Evolutionary conservation across 2,888 invertebrate species (phyloP).

Genomic region (Cataglyphis altisquamis): DNA sequence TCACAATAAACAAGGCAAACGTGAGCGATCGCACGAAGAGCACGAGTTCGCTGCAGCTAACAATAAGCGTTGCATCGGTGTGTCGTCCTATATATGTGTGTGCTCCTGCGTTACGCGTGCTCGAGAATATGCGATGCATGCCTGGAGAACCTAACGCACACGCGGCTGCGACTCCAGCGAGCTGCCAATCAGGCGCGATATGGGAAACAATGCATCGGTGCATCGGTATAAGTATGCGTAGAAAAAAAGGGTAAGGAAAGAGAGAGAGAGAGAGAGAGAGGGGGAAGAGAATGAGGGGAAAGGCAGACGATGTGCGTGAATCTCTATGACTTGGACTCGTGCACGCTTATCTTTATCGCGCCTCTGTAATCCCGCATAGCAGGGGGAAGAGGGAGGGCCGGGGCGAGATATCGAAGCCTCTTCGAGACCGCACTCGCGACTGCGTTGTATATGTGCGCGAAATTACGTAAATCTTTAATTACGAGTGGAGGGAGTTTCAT

Average conservation of each 20-base stretch:
- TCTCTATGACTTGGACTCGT: constrained; percentile 38
- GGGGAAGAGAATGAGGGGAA: background rate
- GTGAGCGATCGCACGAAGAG: background rate
- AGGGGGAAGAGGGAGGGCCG: background rate
- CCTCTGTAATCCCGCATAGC: constrained; percentile 26
- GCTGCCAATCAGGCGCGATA: constrained; percentile 79
- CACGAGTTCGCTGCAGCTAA: too few relatives aligned
- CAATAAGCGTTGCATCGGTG: background rate
- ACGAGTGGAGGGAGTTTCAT: background rate
- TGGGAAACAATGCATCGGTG: constrained; percentile 79
- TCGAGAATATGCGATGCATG: constrained; percentile 60
- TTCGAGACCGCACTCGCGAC: constrained; percentile 5
- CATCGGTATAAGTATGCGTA: constrained; percentile 47
- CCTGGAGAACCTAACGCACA: constrained; percentile 76
- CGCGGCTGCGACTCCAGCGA: constrained; percentile 66
- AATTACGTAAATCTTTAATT: constrained; percentile 46
- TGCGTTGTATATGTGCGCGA: background rate
- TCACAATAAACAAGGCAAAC: background rate
- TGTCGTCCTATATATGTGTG: background rate
- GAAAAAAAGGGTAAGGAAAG: background rate
- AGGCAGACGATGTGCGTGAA: constrained; percentile 21
- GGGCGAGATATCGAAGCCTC: background rate
- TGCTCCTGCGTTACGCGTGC: constrained; percentile 24
- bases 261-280: too few relatives aligned
- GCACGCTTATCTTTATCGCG: constrained; percentile 49